These are phyloP conservation scores for Papilio helenus DNA, from an alignment of 1,140 invertebrate species.

Conservation along the genomic window DNA sequence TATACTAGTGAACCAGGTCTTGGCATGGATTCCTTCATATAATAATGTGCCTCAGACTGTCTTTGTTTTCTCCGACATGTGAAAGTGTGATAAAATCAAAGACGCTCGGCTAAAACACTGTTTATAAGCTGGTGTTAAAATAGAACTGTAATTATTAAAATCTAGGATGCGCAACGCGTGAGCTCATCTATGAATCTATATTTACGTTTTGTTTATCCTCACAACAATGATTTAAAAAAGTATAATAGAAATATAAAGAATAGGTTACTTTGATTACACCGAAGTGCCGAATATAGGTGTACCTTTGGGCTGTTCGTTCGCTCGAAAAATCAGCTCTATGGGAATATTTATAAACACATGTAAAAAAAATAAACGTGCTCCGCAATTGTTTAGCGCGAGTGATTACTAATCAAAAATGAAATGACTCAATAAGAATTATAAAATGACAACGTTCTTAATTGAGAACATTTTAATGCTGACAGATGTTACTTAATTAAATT, in stretches of 20 bases:
- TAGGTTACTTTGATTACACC: no score
- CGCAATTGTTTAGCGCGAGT: no score
- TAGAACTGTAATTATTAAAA: neutral
- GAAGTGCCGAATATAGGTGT: no score
- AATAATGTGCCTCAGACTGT: neutral
- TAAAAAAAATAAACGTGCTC: no score
- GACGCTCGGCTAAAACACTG: neutral
- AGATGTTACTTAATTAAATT: neutral
- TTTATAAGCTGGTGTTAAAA: neutral
- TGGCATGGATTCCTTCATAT: constrained; percentile 3
- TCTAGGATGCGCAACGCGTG: neutral
- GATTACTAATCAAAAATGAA: no score
- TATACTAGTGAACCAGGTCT: neutral
- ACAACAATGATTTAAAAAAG: neutral
- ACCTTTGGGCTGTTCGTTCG: no score
- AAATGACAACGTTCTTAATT: neutral
- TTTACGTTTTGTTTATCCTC: neutral
- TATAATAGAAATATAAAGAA: neutral
- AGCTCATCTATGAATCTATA: neutral
- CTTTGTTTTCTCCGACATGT: constrained; percentile 15
- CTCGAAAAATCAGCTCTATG: no score
- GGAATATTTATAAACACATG: no score
- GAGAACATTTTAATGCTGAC: neutral
- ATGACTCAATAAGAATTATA: neutral
- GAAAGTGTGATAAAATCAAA: constrained; percentile 21